A percentile compares a stretch with the other conserved stretches of the same genome.
Evolutionary conservation across 1,140 invertebrate genomes (phyloP).

Genomic region (Cheumatopsyche charites): DNA sequence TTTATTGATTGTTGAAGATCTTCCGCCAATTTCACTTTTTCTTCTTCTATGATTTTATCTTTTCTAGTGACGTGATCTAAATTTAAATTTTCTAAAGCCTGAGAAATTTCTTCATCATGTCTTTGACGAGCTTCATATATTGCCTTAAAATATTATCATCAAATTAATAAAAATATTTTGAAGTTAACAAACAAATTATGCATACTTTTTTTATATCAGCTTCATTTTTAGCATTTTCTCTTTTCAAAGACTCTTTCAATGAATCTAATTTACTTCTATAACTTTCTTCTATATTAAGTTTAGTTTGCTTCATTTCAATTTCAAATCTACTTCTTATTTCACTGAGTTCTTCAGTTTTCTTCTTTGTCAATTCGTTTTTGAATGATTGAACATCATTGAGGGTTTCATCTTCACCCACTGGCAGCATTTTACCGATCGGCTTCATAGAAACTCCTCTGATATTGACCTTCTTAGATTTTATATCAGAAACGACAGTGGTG

Average conservation of each 20-base stretch:
- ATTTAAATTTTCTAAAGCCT: slow-evolving; percentile 56
- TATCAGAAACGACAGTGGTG: not conserved
- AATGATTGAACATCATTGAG: slow-evolving; percentile 51
- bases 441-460: slow-evolving; percentile 24
- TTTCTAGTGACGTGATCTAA: slow-evolving; percentile 55
- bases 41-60: slow-evolving; percentile 55
- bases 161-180: slow-evolving; percentile 18
- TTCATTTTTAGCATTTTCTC: slow-evolving; percentile 60
- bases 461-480: slow-evolving; percentile 14
- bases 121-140: slow-evolving; percentile 55
- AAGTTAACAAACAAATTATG: slow-evolving; percentile 29
- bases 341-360: slow-evolving; percentile 40
- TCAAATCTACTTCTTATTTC: slow-evolving; percentile 55
- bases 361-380: slow-evolving; percentile 29
- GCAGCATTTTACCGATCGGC: slow-evolving; percentile 26
- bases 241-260: slow-evolving; percentile 56
- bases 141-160: slow-evolving; percentile 49
- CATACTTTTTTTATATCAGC: slow-evolving; percentile 61
- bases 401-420: slow-evolving; percentile 33
- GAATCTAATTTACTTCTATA: slow-evolving; percentile 57
- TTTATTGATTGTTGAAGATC: slow-evolving; percentile 55
- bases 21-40: slow-evolving; percentile 54
- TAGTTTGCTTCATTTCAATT: slow-evolving; percentile 60
- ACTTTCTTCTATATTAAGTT: slow-evolving; percentile 62
- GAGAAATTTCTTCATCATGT: slow-evolving; percentile 54